Conservation (phyloP, 30 jellyfish, hydroid and myxozoan species). For the Catostylus mosaicus region DNA sequence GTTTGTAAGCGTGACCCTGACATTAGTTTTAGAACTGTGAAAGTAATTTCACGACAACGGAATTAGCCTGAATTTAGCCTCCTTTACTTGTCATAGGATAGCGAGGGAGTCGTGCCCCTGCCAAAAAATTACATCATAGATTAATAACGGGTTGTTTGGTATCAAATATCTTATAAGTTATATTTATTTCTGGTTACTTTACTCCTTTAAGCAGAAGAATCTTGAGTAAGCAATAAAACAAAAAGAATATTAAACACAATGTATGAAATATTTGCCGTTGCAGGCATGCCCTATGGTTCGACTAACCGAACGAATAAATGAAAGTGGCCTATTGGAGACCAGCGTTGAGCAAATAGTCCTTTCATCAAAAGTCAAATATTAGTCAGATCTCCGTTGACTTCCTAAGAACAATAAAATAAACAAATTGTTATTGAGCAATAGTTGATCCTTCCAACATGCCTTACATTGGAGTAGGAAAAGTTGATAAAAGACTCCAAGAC, state of each 20-base stretch:
- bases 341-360: not conserved
- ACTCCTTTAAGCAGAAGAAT: too few relatives aligned
- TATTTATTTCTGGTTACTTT: too few relatives aligned
- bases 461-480: constrained; percentile 39
- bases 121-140: too few relatives aligned
- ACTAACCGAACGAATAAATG: not conserved
- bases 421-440: not conserved
- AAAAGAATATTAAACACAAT: too few relatives aligned
- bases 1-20: too few relatives aligned
- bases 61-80: too few relatives aligned
- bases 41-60: too few relatives aligned
- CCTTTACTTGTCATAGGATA: too few relatives aligned
- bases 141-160: too few relatives aligned
- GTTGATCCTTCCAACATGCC: constrained; percentile 6
- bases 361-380: not conserved
- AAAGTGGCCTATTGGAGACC: not conserved
- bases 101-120: too few relatives aligned
- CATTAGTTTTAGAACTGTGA: too few relatives aligned
- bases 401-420: not conserved
- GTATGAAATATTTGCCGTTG: not conserved
- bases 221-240: too few relatives aligned
- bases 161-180: not conserved
- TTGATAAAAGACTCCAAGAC: constrained; percentile 30
- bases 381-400: not conserved
- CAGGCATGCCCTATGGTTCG: not conserved